Conservation (phyloP, 2,113 vertebrate genomes). For the Phalacrocorax pelagicus region DNA sequence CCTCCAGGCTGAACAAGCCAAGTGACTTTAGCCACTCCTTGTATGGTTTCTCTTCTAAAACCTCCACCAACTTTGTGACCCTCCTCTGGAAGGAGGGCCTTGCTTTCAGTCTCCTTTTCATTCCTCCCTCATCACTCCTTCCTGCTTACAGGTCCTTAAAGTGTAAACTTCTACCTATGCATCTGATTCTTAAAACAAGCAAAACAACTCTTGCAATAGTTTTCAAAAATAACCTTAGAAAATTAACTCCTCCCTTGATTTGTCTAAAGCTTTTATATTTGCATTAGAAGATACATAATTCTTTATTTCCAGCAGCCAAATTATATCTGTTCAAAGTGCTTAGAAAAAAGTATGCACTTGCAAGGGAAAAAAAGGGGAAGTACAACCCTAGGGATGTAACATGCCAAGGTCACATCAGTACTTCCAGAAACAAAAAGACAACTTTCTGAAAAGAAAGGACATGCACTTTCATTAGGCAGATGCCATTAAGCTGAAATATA, state of each 20-base stretch:
- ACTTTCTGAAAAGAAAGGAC: background rate
- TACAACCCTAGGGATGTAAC: background rate
- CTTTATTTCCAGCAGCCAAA: background rate
- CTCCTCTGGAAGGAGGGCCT: background rate
- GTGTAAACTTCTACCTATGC: background rate
- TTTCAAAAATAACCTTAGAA: background rate
- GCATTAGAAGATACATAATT: background rate
- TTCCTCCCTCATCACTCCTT: background rate
- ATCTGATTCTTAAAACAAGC: background rate
- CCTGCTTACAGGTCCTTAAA: background rate
- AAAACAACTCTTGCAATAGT: background rate
- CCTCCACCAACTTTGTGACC: too few species aligned
- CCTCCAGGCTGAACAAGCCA: too few species aligned
- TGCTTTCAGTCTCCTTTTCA: constrained; percentile 23
- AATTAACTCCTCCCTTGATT: background rate
- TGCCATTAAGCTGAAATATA: background rate
- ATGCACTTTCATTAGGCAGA: background rate
- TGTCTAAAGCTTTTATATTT: background rate
- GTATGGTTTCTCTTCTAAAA: too few species aligned
- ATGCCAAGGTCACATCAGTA: fast-evolving
- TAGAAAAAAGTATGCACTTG: background rate
- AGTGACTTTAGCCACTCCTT: too few species aligned
- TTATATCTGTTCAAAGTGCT: background rate
- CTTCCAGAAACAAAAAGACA: background rate
- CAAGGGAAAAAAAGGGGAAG: background rate